These are phyloP conservation scores for Macropus fuliginosus DNA, from an alignment of 2,797 vertebrate genomes.

Conservation along the genomic window DNA sequence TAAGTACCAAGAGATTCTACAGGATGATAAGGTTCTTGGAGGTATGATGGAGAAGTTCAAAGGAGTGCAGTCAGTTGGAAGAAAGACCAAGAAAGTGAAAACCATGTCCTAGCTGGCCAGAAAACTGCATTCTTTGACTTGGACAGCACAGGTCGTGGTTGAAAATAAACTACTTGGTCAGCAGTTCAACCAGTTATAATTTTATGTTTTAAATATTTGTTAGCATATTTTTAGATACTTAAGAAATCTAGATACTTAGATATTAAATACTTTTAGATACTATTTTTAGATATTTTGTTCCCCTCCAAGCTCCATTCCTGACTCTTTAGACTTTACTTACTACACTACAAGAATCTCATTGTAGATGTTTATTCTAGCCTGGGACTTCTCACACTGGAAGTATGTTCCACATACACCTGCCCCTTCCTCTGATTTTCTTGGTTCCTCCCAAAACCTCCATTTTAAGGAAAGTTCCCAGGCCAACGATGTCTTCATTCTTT, in stretches of 20 bases:
- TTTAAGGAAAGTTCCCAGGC: not conserved
- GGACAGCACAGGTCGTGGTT: not conserved
- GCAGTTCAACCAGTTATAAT: not conserved
- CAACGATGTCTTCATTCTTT: not conserved
- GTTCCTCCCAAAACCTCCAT: not conserved
- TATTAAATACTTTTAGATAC: too few relatives aligned
- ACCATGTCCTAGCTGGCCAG: not conserved
- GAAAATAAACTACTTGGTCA: not conserved
- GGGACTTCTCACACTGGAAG: not conserved
- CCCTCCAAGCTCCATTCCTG: not conserved
- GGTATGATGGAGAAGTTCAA: not conserved
- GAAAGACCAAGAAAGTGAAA: not conserved
- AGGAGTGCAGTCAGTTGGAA: not conserved
- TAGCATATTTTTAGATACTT: not conserved
- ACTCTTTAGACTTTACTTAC: not conserved
- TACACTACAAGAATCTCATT: not conserved
- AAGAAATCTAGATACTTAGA: too few relatives aligned
- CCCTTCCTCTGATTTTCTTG: not conserved
- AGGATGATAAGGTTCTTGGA: not conserved
- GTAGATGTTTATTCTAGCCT: not conserved
- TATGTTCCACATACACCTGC: not conserved
- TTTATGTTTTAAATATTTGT: not conserved
- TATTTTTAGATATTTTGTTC: not conserved
- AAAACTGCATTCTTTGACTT: not conserved
- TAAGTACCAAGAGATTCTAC: not conserved